These are phyloP conservation scores for Chaetops frenatus DNA, from an alignment of 2,113 vertebrate genomes.

Conservation along the genomic window DNA sequence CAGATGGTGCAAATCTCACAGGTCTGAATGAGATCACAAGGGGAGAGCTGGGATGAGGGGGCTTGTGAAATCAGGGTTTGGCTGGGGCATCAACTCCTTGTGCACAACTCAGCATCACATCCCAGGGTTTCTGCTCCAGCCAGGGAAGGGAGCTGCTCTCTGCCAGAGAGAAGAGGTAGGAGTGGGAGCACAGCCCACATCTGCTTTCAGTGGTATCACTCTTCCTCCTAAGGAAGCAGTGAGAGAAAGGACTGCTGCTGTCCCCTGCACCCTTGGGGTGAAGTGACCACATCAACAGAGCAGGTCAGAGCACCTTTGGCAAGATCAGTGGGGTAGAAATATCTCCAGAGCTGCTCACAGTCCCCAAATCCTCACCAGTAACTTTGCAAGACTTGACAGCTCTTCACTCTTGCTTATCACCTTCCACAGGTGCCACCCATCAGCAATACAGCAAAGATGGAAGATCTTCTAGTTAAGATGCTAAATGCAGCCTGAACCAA, in stretches of 20 bases:
- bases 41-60: neutral
- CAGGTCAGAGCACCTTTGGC: neutral
- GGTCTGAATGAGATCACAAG: neutral
- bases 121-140: neutral
- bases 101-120: neutral
- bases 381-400: neutral
- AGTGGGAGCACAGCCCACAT: neutral
- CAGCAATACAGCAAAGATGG: neutral
- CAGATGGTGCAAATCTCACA: neutral
- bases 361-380: neutral
- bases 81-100: neutral
- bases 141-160: neutral
- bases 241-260: neutral
- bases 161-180: neutral
- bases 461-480: neutral
- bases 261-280: neutral
- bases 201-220: neutral
- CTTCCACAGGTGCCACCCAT: neutral
- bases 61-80: neutral
- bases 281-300: neutral
- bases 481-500: neutral
- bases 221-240: neutral
- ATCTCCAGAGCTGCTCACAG: neutral
- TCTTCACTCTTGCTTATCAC: neutral
- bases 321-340: neutral